These are phyloP conservation scores for Aphelenchoides bicaudatus DNA, from an alignment of 2,888 invertebrate genomes.

Conservation along the genomic window DNA sequence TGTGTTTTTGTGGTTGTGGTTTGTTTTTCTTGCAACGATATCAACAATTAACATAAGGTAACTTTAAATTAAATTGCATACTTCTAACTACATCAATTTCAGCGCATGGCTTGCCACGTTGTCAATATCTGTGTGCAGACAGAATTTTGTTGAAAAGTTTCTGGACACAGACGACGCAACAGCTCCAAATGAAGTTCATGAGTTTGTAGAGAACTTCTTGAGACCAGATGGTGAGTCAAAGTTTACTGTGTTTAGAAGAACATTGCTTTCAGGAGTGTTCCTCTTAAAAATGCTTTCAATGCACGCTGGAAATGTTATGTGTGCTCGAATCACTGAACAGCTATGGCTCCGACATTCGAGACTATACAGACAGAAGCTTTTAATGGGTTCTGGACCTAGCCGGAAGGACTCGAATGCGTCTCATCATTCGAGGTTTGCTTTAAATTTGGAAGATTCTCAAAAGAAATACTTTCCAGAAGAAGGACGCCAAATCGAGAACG, in stretches of 20 bases:
- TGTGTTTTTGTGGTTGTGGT: slow-evolving; percentile 61
- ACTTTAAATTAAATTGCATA: too few species aligned
- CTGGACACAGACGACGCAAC: slow-evolving; percentile 37
- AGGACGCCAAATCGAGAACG: slow-evolving; percentile 12
- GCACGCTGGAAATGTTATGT: slow-evolving; percentile 46
- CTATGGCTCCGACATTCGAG: slow-evolving; percentile 30
- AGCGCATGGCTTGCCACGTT: slow-evolving; percentile 58
- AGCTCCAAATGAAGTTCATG: slow-evolving; percentile 29
- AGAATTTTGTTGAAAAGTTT: slow-evolving; percentile 40
- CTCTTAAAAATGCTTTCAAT: slow-evolving; percentile 44
- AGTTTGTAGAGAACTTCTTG: slow-evolving; percentile 54
- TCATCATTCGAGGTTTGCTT: too few species aligned
- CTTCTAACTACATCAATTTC: too few species aligned
- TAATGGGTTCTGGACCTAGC: neutral
- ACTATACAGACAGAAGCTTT: slow-evolving; percentile 10
- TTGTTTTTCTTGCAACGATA: slow-evolving; percentile 53
- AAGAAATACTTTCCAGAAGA: neutral
- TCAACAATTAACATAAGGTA: too few species aligned
- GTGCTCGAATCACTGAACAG: slow-evolving; percentile 31
- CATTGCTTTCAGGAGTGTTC: slow-evolving; percentile 33
- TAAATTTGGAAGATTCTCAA: too few species aligned
- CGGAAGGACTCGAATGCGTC: slow-evolving; percentile 15
- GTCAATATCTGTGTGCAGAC: slow-evolving; percentile 43
- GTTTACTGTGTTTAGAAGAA: neutral
- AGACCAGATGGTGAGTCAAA: slow-evolving; percentile 55